These are phyloP conservation scores for Leptatherina wallacei DNA, from an alignment of 2,797 vertebrate species.

Conservation along the genomic window DNA sequence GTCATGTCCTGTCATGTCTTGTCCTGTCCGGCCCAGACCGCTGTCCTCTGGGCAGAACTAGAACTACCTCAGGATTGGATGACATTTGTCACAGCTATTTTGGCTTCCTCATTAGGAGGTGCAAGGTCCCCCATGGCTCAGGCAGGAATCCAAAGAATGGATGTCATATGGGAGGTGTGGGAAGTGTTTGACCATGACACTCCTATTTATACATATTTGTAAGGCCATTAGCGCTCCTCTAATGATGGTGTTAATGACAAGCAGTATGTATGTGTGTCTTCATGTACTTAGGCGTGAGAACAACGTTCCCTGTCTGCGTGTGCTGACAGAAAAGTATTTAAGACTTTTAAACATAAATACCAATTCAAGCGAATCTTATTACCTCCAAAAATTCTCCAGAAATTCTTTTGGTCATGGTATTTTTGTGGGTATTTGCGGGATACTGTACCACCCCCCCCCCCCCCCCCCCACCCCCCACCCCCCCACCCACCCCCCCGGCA, in stretches of 20 bases:
- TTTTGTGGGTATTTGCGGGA: neutral
- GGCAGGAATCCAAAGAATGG: constrained; percentile 45
- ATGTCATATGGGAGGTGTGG: constrained; percentile 70
- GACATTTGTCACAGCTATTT: constrained; percentile 80
- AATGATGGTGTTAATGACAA: constrained; percentile 74
- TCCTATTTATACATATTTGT: constrained; percentile 67
- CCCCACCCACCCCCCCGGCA: too few relatives aligned
- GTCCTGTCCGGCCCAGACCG: constrained; percentile 56
- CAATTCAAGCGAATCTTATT: neutral
- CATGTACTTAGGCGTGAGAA: constrained; percentile 14
- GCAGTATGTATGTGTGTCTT: constrained; percentile 50
- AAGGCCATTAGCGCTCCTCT: constrained; percentile 62
- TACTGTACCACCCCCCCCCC: too few relatives aligned
- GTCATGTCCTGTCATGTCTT: constrained; percentile 72
- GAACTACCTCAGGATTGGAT: constrained; percentile 54
- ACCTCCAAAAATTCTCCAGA: neutral
- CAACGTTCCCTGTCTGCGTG: constrained; percentile 14
- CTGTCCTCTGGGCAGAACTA: constrained; percentile 61
- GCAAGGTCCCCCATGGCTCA: constrained; percentile 62
- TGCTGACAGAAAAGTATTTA: constrained; percentile 1
- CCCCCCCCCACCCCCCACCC: too few relatives aligned
- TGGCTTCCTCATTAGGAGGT: constrained; percentile 79
- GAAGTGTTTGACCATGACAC: constrained; percentile 76
- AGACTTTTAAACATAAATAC: too few relatives aligned
- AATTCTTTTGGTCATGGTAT: neutral